These are phyloP conservation scores for Erythrolamprus reginae DNA, from an alignment of 2,113 vertebrate genomes.

Conservation along the genomic window DNA sequence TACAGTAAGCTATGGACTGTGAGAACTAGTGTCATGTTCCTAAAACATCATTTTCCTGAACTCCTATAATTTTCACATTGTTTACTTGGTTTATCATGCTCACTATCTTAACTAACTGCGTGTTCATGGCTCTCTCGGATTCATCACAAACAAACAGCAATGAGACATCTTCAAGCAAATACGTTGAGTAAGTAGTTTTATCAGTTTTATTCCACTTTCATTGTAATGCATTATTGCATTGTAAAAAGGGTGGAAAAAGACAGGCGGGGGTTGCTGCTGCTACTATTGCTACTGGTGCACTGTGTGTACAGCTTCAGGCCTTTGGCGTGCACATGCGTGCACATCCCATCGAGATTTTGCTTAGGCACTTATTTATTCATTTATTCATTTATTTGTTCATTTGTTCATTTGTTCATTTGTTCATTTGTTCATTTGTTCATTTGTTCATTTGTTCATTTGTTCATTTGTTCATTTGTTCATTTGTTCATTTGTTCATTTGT, in stretches of 20 bases:
- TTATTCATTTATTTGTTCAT: too few relatives aligned
- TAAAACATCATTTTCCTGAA: constrained; percentile 75
- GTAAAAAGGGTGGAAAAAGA: background rate
- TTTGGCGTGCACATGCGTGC: too few relatives aligned
- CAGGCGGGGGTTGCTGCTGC: too few relatives aligned
- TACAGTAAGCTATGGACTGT: background rate
- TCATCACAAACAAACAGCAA: constrained; percentile 35
- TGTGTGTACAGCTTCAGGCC: too few relatives aligned
- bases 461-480: too few relatives aligned
- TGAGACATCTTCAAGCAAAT: constrained; percentile 61
- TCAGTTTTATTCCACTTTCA: background rate
- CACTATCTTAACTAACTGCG: constrained; percentile 95
- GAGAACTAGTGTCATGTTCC: background rate
- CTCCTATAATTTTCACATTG: constrained; percentile 69
- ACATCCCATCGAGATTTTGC: too few relatives aligned
- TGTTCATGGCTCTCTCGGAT: constrained; percentile 85
- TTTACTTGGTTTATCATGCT: constrained; percentile 91
- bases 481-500: too few relatives aligned
- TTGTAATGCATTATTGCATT: background rate
- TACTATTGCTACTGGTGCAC: too few relatives aligned
- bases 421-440: too few relatives aligned
- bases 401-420: too few relatives aligned
- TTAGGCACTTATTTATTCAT: too few relatives aligned
- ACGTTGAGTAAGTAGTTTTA: constrained; percentile 86
- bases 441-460: too few relatives aligned